Conservation (phyloP, 2,888 invertebrate species). For the Drosophila nigritarsus region DNA sequence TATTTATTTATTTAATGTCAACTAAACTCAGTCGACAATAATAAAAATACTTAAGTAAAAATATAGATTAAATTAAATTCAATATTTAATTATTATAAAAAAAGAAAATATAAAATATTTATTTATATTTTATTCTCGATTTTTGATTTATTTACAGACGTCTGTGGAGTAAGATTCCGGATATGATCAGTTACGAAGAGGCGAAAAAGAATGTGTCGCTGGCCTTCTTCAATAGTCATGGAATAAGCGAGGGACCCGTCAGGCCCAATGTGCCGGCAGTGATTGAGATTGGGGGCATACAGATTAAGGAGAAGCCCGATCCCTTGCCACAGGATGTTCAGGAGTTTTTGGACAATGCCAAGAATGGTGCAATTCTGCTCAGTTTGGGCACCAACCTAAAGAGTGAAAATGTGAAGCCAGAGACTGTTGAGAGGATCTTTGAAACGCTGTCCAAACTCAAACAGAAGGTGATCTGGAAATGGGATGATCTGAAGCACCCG, state of each 20-base stretch:
- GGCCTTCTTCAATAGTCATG: constrained; percentile 79
- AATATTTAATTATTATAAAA: too few relatives aligned
- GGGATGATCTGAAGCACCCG: constrained; percentile 87
- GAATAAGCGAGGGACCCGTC: constrained; percentile 80
- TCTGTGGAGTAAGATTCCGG: constrained; percentile 44
- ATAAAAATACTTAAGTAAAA: not conserved
- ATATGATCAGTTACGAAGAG: constrained; percentile 67
- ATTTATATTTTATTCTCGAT: not conserved
- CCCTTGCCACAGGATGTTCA: constrained; percentile 83
- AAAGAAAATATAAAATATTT: too few relatives aligned
- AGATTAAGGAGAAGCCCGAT: constrained; percentile 80
- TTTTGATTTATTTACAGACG: constrained; percentile 22
- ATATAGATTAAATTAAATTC: not conserved
- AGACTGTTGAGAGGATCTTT: constrained; percentile 86
- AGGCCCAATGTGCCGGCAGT: constrained; percentile 82
- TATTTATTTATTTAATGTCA: not conserved
- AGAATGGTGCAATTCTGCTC: constrained; percentile 85
- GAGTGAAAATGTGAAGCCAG: constrained; percentile 85
- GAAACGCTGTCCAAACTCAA: constrained; percentile 87
- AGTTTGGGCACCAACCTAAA: constrained; percentile 85
- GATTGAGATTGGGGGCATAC: constrained; percentile 84
- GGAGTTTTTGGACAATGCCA: constrained; percentile 80
- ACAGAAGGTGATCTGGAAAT: constrained; percentile 89
- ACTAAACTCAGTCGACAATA: not conserved
- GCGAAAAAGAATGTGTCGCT: constrained; percentile 81